Base-by-base conservation (phyloP, 2,113 vertebrate genomes). In the Xiphophorus couchianus region DNA sequence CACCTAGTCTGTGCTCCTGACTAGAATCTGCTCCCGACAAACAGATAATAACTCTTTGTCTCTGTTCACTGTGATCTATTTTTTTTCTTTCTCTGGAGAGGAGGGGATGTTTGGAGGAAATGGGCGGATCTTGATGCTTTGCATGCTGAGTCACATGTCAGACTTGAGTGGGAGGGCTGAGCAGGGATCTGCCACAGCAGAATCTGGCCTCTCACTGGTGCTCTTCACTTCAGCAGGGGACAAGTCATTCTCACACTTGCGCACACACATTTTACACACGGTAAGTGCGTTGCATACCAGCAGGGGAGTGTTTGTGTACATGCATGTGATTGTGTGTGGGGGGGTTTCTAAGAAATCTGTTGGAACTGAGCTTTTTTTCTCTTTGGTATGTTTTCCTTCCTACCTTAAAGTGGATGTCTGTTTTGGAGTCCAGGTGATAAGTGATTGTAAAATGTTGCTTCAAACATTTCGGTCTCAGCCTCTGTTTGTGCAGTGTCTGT, bases 121-220 rank as follows among this genome's bases (percentile, higher is more conserved):
- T 91, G 84, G 91, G 88, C 25, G 89, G 91, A 67, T 86, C 84
- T 76, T 77, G 54, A 67, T 83, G 71, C 68, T 66, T 81, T 77
- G 27, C 10, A 29, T 79, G 72, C 83, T 66, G 79, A 77, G 90
- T 93, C 92, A 92, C 90, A 85, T 93, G 92, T 88, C 87, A 28
- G 27, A 62, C 74, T 42, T 61, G 84, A 74, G 86, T 84, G 84
- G 91, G 90, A 83, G 83, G 88, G 85, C 71, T 77, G 63, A 73
- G 63, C 83, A 31, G 82, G 60, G 83, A 79, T 84, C 81, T 83
- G 77, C 78, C 81, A 85, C 78, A 71, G 85, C 85, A 80, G 89
- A 90, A 84, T 88, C 87, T 74, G 89, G 89, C 89, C 92, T 90
- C 88, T 90, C 85, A 89, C 86, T 82, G 78, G 77, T 87, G 79